Evolutionary conservation across 2,797 vertebrate genomes (phyloP), one percentile per base, ranked within the genome.

Genomic region (Pelodytes ibericus): DNA sequence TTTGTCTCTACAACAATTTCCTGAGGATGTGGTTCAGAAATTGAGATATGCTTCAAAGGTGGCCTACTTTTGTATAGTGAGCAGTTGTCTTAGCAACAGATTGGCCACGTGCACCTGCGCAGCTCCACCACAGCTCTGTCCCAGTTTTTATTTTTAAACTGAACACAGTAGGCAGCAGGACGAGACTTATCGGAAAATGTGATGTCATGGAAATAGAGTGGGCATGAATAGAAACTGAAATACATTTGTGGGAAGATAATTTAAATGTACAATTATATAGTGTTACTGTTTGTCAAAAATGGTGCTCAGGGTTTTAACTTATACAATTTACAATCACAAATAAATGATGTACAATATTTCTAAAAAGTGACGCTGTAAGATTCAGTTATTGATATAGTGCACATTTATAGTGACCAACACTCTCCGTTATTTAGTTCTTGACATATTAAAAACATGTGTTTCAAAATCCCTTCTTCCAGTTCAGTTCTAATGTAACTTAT

Each of bases 11-110:
- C 24, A 56, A 30, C 77, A 36, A 36, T 84, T 86, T 87, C 80
- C 81, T 89, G 79, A 91, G 91, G 90, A 93, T 85, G 90, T 20
- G 90, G 90, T 56, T 89, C 83, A 39, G 36, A 72, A 72, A 67
- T 39, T 47, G 49, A 72, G 75, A 64, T 1, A 63, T 79, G 80
- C 73, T 77, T 67, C 72, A 86, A 86, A 90, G 71, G 5, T 80
- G 86, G 80, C 87, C 77, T 77, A 67, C 47, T 84, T 83, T 69
- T 72, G 71, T 87, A 74, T 80, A 81, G 83, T 84, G 62, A 79
- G 22, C 16, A 0, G 33, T n/a, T 9, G 76, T 1, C 67, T 51
- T 84, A 88, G 77, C 56, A 25, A 49, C 22, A 7, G 36, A 1
- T 57, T 65, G n/a, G 31, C 22, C 33, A 36, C 24, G 31, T 51